Evolutionary conservation across 1,140 invertebrate genomes (phyloP).

Genomic region (Hycleus cichorii): DNA sequence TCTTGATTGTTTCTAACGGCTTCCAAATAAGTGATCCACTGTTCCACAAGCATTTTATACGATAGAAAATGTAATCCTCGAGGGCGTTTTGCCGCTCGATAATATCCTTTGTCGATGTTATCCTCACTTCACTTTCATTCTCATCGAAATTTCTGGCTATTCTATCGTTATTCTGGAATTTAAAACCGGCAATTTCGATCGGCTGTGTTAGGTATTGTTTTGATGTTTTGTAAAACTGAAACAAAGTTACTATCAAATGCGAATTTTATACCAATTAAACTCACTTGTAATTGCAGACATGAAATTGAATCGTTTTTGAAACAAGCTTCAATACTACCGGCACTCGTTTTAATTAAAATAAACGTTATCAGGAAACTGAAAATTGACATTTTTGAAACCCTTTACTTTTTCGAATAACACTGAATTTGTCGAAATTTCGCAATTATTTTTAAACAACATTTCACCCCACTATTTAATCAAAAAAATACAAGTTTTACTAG

Average conservation of each 20-base stretch:
- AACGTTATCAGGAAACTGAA: too few relatives aligned
- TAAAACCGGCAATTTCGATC: background rate
- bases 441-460: too few relatives aligned
- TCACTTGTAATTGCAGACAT: constrained; percentile 54
- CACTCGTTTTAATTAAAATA: too few relatives aligned
- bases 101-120: constrained; percentile 43
- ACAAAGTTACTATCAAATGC: background rate
- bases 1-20: constrained; percentile 48
- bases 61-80: constrained; percentile 51
- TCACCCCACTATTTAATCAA: too few relatives aligned
- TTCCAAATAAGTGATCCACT: constrained; percentile 51
- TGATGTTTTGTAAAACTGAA: background rate
- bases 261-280: constrained; percentile 5
- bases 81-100: constrained; percentile 50
- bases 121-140: constrained; percentile 40
- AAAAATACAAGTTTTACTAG: too few relatives aligned
- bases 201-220: too few relatives aligned
- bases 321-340: constrained; percentile 44
- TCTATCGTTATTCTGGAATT: constrained; percentile 29
- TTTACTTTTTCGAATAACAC: too few relatives aligned
- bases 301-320: constrained; percentile 57
- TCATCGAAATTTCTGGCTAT: constrained; percentile 39
- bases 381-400: too few relatives aligned
- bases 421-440: too few relatives aligned
- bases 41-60: constrained; percentile 49